phyloP scores from a whole-genome alignment of 2,113 vertebrate species.

The human (Homo sapiens) region DNA sequence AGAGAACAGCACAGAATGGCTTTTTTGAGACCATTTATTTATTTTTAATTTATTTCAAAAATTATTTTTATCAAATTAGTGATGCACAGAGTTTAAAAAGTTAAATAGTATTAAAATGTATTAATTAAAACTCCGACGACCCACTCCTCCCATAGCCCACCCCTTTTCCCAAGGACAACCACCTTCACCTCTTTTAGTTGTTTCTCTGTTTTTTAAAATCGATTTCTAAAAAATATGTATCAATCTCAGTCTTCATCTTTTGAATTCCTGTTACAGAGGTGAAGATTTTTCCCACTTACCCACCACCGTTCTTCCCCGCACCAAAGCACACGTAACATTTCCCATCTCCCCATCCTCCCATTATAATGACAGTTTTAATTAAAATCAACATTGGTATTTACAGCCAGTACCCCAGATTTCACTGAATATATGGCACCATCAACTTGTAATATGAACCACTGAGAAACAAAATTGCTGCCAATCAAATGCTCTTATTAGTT shows the following conservation, averaged over 20 bases:
- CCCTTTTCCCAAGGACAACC: neutral
- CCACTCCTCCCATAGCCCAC: neutral
- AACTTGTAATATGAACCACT: neutral
- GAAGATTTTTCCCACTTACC: neutral
- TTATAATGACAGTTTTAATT: neutral
- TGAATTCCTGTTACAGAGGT: neutral
- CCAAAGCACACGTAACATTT: neutral
- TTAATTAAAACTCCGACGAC: neutral
- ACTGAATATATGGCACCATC: neutral
- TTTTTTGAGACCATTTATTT: slow-evolving; percentile 48
- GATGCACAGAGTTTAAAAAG: slow-evolving; percentile 32
- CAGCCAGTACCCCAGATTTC: neutral
- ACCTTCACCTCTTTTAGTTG: neutral
- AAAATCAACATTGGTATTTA: neutral
- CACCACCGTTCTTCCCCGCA: neutral
- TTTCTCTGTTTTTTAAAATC: neutral
- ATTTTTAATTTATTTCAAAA: slow-evolving; percentile 53
- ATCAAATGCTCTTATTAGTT: slow-evolving; percentile 1
- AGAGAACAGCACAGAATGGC: slow-evolving; percentile 16
- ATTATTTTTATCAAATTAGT: slow-evolving; percentile 54
- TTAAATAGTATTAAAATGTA: neutral
- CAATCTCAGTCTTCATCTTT: slow-evolving; percentile 13
- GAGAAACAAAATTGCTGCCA: neutral
- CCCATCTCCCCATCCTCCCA: neutral
- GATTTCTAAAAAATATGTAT: neutral